Conservation (phyloP, 2,797 vertebrate species). For the Denticeps clupeoides region DNA sequence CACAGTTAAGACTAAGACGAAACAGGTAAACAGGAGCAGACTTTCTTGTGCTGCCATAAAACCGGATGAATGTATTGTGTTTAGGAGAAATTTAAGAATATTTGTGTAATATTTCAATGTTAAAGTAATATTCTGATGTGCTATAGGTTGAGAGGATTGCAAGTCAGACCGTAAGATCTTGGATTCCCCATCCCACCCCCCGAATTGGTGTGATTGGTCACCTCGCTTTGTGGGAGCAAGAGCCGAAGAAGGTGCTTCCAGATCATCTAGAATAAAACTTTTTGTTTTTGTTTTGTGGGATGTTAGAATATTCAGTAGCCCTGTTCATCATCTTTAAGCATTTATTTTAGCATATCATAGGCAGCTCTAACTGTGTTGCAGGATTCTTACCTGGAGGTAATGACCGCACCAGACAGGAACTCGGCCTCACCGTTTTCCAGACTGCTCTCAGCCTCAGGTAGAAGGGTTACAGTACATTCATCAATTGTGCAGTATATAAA, state of each 20-base stretch:
- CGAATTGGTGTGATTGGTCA: constrained; percentile 28
- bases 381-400: constrained; percentile 3
- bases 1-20: constrained; percentile 30
- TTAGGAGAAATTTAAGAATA: too few species aligned
- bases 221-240: constrained; percentile 34
- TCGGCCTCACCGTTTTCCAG: neutral
- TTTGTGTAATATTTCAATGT: too few species aligned
- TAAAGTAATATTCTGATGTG: constrained; percentile 8
- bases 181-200: constrained; percentile 27
- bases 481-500: too few species aligned
- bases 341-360: neutral
- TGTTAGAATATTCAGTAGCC: too few species aligned
- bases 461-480: too few species aligned
- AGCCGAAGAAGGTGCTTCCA: constrained; percentile 39
- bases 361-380: neutral
- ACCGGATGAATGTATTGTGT: too few species aligned
- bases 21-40: too few species aligned
- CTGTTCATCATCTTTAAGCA: too few species aligned
- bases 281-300: neutral
- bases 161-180: constrained; percentile 22
- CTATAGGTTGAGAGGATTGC: constrained; percentile 24
- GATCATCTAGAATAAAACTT: neutral
- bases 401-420: neutral
- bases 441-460: too few species aligned
- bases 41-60: too few species aligned